Percentiles rank a stretch among this genome's conserved stretches.
phyloP scores from a whole-genome alignment of 30 jellyfish, hydroid and myxozoan species.

The Hydra vulgaris region DNA sequence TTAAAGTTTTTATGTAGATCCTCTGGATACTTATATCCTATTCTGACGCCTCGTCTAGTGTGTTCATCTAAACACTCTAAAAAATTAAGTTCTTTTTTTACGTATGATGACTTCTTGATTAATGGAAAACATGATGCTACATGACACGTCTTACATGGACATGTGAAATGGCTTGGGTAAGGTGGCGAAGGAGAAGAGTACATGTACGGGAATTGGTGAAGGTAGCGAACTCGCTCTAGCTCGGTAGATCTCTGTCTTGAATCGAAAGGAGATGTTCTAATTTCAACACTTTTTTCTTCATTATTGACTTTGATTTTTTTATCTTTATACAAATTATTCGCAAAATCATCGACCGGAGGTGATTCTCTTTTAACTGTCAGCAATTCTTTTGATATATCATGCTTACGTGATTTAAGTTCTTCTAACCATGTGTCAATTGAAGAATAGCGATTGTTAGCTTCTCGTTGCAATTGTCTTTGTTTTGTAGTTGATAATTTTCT shows the following conservation, averaged over 20 bases:
- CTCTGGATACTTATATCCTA: not conserved
- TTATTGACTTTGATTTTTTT: not conserved
- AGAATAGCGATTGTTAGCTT: slow-evolving; percentile 4
- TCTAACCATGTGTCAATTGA: not conserved
- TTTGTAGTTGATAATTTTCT: slow-evolving; percentile 44
- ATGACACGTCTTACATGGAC: not conserved
- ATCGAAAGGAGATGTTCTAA: not conserved
- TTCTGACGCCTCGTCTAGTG: not conserved
- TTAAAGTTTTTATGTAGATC: not conserved
- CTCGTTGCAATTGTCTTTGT: slow-evolving; percentile 20
- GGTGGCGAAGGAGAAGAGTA: not conserved
- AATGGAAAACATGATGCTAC: not conserved
- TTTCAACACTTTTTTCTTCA: not conserved
- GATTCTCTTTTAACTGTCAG: not conserved
- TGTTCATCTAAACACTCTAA: not conserved
- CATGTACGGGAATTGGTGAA: not conserved
- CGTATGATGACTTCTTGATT: not conserved
- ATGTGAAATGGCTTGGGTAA: not conserved
- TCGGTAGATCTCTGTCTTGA: not conserved
- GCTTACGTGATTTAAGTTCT: not conserved
- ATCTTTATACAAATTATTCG: not conserved
- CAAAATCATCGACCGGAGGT: not conserved
- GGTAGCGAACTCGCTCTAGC: not conserved
- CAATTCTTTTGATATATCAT: not conserved
- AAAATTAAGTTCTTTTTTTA: not conserved